Base-by-base conservation (phyloP, 2,113 vertebrate species). In the Enhydra lutris region DNA sequence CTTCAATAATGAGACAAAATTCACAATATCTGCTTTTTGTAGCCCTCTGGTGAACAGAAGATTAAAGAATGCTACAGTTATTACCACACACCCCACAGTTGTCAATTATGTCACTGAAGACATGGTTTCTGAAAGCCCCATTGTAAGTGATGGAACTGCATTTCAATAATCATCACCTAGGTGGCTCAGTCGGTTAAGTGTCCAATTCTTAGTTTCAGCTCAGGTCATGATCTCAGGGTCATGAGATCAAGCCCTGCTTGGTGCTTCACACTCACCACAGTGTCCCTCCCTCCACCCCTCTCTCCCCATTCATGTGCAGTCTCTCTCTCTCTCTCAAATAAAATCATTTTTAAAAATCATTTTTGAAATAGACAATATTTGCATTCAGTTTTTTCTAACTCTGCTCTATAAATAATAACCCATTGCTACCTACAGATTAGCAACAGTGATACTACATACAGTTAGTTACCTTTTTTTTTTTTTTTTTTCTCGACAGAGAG, bases 301-400 rank as follows among this genome's bases (percentile, higher is more conserved):
- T 36, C 67, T 20, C 34, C 67, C 34, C 1, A 9, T n/a, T 69
- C 67, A 69, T 69, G 67, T 7, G 1, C 34, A 34, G 7, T 36
- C 18, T 36, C 67, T 69, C 67, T n/a, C 17, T n/a, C n/a, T n/a
- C 34, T 69, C 67, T 69, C 63, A 24, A 59, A 59, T 59, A 59
- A 59, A 59, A 59, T 59, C 21, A 24, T 24, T 69, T 69, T n/a
- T 4, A 36, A 69, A 82, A 42, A 91, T 26, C 67, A 89, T n/a
- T n/a, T 95, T 39, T 82, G 45, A 89, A 96, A 73, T 63, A 97
- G 94, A 92, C 73, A 0, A 57, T 91, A 5, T 82, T 98, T 34
- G 2, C 0, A 20, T 76, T 89, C 67, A 55, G 82, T 59, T 79
- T 95, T 94, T 14, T 89, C 65, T 42, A 78, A 69, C 69, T 81